A percentile compares a stretch with the other conserved stretches of the same genome.
phyloP scores from a whole-genome alignment of 2,797 vertebrate species.

The Microtus agrestis region DNA sequence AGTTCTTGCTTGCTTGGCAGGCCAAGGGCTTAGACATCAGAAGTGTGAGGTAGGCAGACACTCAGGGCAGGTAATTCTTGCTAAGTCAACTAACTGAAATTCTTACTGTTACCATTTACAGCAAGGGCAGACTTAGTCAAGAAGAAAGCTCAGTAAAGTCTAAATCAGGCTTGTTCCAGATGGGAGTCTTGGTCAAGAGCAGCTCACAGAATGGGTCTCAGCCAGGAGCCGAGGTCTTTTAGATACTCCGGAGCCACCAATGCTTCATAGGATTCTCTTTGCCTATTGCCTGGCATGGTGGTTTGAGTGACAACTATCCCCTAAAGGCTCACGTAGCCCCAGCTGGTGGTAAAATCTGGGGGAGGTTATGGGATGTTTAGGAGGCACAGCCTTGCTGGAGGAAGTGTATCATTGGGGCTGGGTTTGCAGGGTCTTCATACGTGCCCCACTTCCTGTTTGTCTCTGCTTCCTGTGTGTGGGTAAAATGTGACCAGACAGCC shows the following conservation, averaged over 20 bases:
- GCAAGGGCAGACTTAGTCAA: not conserved
- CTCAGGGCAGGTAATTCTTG: not conserved
- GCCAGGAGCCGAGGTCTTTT: not conserved
- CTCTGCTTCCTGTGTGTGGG: not conserved
- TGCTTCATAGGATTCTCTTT: not conserved
- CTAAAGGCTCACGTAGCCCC: not conserved
- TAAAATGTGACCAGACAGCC: not conserved
- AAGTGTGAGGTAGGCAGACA: not conserved
- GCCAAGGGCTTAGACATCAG: not conserved
- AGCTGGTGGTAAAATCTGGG: no score
- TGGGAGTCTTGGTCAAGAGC: not conserved
- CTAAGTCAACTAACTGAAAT: not conserved
- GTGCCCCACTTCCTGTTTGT: not conserved
- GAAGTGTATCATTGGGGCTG: not conserved
- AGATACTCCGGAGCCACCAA: not conserved
- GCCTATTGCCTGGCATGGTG: not conserved
- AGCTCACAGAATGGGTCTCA: not conserved
- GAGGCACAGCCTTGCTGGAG: not conserved
- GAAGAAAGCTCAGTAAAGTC: not conserved
- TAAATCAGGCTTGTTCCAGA: not conserved
- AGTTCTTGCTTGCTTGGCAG: not conserved
- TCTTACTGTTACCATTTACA: not conserved
- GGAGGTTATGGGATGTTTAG: not conserved
- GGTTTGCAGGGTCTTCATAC: not conserved
- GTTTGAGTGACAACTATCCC: not conserved